A percentile compares a stretch with the other conserved stretches of the same genome.
Conservation (phyloP, 2,113 vertebrate genomes). For the Haplochromis vanheusdeni region DNA sequence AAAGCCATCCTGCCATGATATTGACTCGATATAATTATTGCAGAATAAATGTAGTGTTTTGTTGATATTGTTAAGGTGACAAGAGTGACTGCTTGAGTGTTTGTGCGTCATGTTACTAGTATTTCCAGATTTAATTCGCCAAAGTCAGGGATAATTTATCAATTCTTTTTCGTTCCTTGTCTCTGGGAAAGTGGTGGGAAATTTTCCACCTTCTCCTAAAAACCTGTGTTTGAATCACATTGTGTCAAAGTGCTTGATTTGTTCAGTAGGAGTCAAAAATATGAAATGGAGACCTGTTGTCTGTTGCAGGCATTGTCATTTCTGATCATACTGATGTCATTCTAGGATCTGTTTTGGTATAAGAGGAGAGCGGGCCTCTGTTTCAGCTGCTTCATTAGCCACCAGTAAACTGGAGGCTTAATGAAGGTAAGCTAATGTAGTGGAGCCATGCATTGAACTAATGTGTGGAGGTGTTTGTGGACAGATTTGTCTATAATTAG, state of each 20-base stretch:
- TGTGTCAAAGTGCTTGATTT: not conserved
- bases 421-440: not conserved
- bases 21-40: not conserved
- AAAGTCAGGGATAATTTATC: not conserved
- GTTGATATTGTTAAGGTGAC: not conserved
- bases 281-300: not conserved
- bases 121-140: not conserved
- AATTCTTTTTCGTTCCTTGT: not conserved
- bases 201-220: not conserved
- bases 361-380: not conserved
- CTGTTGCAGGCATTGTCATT: not conserved
- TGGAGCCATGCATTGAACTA: not conserved
- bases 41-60: not conserved
- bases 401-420: not conserved
- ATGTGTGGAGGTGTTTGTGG: not conserved
- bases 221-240: not conserved
- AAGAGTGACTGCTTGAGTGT: not conserved
- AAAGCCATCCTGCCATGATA: not conserved
- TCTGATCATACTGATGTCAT: not conserved
- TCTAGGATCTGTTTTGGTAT: not conserved
- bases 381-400: conserved; percentile 1
- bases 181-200: not conserved
- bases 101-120: not conserved
- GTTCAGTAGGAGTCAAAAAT: not conserved
- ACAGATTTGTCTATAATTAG: not conserved